These are phyloP conservation scores for Amblyraja radiata DNA, from an alignment of 2,797 vertebrate species.

Conservation along the genomic window DNA sequence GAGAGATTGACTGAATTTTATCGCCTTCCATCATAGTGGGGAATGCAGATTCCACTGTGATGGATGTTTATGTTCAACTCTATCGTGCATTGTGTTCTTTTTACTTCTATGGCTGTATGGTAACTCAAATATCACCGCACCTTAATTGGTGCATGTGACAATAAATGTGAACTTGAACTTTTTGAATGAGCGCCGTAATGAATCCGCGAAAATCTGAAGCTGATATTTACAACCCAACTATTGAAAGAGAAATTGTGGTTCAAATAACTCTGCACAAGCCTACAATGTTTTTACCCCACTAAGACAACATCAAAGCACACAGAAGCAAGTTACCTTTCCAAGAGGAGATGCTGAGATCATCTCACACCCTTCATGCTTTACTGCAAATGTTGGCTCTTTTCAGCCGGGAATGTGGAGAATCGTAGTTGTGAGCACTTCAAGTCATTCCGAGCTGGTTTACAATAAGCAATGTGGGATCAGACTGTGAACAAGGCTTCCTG, in stretches of 20 bases:
- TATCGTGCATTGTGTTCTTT: no score
- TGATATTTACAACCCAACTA: background rate
- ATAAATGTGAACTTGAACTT: no score
- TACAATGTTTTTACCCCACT: background rate
- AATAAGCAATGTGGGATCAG: conserved; percentile 17
- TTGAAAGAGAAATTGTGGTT: background rate
- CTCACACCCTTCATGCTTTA: conserved; percentile 1
- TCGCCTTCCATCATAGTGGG: no score
- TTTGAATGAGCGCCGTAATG: background rate
- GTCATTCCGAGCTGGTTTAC: background rate
- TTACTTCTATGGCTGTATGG: no score
- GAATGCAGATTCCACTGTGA: no score
- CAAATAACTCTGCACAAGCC: background rate
- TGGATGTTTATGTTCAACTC: no score
- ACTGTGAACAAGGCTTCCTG: conserved; percentile 13
- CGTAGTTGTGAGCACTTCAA: background rate
- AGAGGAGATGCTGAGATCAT: background rate
- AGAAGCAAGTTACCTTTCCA: background rate
- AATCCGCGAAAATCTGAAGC: background rate
- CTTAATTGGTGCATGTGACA: no score
- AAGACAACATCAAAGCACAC: background rate
- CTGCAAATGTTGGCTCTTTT: background rate
- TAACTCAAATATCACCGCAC: no score
- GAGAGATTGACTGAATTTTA: no score
- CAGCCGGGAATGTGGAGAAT: background rate